These are phyloP conservation scores for Cervus canadensis DNA, from an alignment of 2,113 vertebrate genomes.

Conservation along the genomic window DNA sequence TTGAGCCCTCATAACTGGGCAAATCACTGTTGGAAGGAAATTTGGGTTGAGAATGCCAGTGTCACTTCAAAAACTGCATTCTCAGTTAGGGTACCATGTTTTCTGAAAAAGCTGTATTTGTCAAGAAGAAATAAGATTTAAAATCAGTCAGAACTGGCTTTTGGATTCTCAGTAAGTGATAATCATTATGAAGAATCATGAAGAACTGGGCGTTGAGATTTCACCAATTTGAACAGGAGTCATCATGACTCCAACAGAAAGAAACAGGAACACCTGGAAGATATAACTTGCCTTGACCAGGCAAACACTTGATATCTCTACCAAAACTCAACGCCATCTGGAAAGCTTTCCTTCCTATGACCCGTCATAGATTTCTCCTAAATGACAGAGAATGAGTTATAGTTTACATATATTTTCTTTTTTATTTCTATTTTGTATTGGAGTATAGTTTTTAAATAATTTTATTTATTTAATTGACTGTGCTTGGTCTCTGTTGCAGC, in stretches of 20 bases:
- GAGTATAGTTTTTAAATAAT: not conserved
- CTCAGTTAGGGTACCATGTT: not conserved
- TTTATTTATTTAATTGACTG: not conserved
- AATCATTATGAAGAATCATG: not conserved
- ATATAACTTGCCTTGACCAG: not conserved
- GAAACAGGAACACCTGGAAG: not conserved
- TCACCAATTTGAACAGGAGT: not conserved
- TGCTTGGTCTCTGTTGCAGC: not conserved
- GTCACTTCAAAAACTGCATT: not conserved
- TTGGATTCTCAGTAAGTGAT: not conserved
- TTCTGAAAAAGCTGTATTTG: slow-evolving; percentile 16
- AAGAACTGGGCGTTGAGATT: not conserved
- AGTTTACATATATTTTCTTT: not conserved
- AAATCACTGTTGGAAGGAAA: slow-evolving; percentile 5
- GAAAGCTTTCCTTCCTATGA: slow-evolving; percentile 3
- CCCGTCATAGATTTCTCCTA: not conserved
- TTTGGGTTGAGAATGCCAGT: not conserved
- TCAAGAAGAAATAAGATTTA: not conserved
- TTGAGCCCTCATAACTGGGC: not conserved
- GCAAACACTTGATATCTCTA: not conserved
- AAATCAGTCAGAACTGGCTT: not conserved
- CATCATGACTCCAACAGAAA: not conserved
- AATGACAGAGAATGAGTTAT: not conserved
- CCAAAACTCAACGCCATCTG: not conserved
- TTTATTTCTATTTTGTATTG: not conserved